Evolutionary conservation across 2,113 vertebrate genomes (phyloP).

Genomic region (Dolichotis patagonum): DNA sequence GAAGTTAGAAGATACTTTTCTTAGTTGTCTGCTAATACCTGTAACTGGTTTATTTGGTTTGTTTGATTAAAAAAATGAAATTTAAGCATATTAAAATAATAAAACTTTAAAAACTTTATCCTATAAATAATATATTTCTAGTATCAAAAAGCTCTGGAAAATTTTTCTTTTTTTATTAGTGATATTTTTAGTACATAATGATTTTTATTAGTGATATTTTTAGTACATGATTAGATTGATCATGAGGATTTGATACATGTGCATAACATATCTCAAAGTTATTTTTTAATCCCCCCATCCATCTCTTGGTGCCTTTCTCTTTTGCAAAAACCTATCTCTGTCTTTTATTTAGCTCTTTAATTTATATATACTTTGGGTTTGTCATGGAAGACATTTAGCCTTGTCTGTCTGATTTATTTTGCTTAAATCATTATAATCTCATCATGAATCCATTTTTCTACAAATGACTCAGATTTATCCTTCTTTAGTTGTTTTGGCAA

Average conservation of each 20-base stretch:
- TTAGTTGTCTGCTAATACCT: constrained; percentile 18
- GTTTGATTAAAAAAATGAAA: constrained; percentile 39
- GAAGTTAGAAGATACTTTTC: neutral
- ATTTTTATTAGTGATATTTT: neutral
- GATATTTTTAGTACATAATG: neutral
- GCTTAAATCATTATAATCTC: neutral
- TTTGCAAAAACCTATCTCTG: neutral
- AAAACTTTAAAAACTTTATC: constrained; percentile 29
- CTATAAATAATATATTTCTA: constrained; percentile 20
- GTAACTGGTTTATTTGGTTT: neutral
- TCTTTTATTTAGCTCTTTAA: neutral
- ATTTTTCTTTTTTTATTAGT: neutral
- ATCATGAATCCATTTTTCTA: neutral
- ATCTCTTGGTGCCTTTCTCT: neutral
- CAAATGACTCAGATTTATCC: neutral
- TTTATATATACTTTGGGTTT: neutral
- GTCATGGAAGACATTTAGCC: neutral
- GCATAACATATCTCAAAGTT: neutral
- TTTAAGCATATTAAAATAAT: constrained; percentile 33
- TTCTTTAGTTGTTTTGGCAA: constrained; percentile 9
- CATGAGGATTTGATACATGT: neutral
- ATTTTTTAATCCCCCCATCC: neutral
- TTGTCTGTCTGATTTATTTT: neutral
- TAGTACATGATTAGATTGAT: neutral
- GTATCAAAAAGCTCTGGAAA: neutral